Conservation (phyloP, 2,113 vertebrate genomes). For the Prionailurus viverrinus region DNA sequence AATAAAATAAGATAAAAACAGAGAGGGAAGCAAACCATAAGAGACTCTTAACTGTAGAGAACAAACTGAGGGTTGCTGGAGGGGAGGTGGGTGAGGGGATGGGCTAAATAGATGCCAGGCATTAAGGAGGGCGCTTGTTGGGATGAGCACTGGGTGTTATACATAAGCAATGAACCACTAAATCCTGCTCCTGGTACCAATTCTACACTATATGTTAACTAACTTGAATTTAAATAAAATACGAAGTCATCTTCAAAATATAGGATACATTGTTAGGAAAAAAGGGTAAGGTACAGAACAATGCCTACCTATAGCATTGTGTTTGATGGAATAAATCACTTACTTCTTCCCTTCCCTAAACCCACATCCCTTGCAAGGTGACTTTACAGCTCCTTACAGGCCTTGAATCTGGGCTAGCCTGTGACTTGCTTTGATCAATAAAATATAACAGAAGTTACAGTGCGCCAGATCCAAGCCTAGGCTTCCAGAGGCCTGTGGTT, state of each 20-base stretch:
- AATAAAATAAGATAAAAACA: no score
- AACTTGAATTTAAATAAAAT: no score
- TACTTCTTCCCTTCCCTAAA: not conserved
- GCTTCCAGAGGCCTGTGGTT: not conserved
- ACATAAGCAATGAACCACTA: no score
- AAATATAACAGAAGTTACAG: not conserved
- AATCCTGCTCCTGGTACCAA: no score
- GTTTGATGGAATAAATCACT: not conserved
- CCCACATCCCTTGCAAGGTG: not conserved
- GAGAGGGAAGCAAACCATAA: no score
- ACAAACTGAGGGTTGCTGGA: no score
- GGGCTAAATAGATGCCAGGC: no score
- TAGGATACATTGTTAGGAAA: not conserved
- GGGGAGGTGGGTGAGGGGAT: no score
- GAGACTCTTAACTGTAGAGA: no score
- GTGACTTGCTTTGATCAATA: constrained; percentile 2
- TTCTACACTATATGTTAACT: no score
- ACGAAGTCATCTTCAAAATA: not conserved
- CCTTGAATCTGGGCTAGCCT: not conserved
- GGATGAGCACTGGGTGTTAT: no score
- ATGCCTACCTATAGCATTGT: not conserved
- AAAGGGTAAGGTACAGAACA: not conserved
- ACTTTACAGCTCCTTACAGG: not conserved
- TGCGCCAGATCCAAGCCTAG: not conserved
- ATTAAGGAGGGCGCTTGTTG: no score